Evolutionary conservation across 2,113 vertebrate species (phyloP), one percentile per base, ranked within the genome.

Genomic region (Tiliqua scincoides): DNA sequence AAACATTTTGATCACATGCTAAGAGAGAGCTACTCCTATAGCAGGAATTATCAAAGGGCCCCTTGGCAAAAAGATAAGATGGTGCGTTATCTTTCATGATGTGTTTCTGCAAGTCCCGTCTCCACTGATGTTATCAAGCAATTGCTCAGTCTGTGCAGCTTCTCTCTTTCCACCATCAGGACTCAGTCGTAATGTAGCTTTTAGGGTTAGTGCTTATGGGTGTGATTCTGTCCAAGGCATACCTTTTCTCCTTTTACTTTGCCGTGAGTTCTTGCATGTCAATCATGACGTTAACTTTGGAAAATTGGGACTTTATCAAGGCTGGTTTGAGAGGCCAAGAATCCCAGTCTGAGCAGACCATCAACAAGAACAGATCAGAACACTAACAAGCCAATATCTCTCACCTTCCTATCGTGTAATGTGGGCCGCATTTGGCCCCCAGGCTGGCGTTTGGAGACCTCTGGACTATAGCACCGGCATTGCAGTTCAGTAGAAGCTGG

Each of bases 1-100:
- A 93, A 89, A 91, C 2, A 82, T 77, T 87, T 94, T 89, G 84
- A 20, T 88, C 32, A 93, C 83, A 52, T 62, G 87, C n/a, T 91
- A 80, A 67, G 10, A 82, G 81, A 90, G 73, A 61, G 54, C 57
- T 76, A 83, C 72, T 86, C 84, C 86, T 79, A 67, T 25, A 77
- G 5, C 4, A 87, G 71, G 54, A 86, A 57, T 37, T 92, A 83
- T 27, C 18, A 85, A 93, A 92, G 35, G 37, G 32, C 37, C 18
- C 30, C 62, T 72, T 40, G 43, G 14, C 37, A 87, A 91, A 48
- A 92, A 87, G 48, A 90, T 85, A 91, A 88, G 40, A 32, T 71
- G 89, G 3, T 18, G 83, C 52, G 90, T 94, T 71, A 89, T 89
- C 48, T 84, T 88, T 77, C 52, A 30, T 71, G 1, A 25, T 71